Conservation (phyloP, 1,140 invertebrate genomes). For the Anoplolepis gracilipes region DNA sequence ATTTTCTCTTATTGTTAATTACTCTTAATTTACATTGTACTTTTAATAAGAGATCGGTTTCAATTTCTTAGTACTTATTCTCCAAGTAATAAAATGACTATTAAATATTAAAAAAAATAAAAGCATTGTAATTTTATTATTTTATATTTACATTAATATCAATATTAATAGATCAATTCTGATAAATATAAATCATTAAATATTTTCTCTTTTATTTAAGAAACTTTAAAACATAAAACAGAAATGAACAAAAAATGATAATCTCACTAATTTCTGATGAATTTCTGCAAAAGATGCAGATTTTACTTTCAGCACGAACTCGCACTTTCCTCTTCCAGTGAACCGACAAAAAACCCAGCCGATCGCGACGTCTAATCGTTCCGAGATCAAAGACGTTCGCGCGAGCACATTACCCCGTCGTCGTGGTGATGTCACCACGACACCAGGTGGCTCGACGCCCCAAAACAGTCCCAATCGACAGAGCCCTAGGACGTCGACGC, state of each 20-base stretch:
- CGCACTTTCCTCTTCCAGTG: slow-evolving; percentile 62
- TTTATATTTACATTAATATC: background rate
- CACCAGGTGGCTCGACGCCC: slow-evolving; percentile 73
- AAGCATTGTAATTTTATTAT: background rate
- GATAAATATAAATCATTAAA: background rate
- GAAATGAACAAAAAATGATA: background rate
- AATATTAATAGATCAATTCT: background rate
- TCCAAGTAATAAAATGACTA: background rate
- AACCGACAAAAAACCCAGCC: slow-evolving; percentile 77
- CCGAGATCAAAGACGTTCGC: slow-evolving; percentile 76
- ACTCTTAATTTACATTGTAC: background rate
- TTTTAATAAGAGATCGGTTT: too few relatives aligned
- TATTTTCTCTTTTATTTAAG: background rate
- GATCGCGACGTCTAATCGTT: slow-evolving; percentile 68
- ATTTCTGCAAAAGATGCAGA: slow-evolving; percentile 45
- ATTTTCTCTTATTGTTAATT: too few relatives aligned
- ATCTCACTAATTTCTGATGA: background rate
- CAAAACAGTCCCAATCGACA: slow-evolving; percentile 78
- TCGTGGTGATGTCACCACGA: slow-evolving; percentile 76
- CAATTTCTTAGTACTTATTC: too few relatives aligned
- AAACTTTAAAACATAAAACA: background rate
- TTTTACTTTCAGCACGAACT: slow-evolving; percentile 46
- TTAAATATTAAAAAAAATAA: background rate
- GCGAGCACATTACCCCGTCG: slow-evolving; percentile 81
- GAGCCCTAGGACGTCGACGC: slow-evolving; percentile 84